Conservation (phyloP, 2,797 vertebrate genomes). For the Masticophis lateralis region DNA sequence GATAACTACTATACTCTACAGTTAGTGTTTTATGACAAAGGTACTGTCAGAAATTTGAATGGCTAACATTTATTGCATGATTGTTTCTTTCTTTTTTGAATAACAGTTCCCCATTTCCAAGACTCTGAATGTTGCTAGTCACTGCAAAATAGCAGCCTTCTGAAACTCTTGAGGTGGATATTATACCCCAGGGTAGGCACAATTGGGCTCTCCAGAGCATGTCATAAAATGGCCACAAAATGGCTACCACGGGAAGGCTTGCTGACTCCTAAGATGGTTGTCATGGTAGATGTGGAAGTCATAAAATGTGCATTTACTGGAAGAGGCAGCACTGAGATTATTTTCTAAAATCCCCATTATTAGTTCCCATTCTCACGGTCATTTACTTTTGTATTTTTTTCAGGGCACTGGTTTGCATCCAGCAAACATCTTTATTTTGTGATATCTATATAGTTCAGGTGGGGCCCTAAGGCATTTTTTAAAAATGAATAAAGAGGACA, state of each 20-base stretch:
- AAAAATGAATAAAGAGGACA: background rate
- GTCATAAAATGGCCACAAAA: background rate
- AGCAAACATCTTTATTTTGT: background rate
- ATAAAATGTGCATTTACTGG: background rate
- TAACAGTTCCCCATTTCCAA: background rate
- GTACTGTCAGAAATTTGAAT: slow-evolving; percentile 6
- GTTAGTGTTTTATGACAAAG: background rate
- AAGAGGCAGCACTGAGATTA: background rate
- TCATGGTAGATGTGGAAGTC: background rate
- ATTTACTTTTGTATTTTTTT: background rate
- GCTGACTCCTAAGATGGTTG: background rate
- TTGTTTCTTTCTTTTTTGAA: background rate
- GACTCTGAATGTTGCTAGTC: background rate
- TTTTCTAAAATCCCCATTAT: background rate
- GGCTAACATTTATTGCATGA: background rate
- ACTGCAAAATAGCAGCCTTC: background rate
- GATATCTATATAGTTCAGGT: background rate
- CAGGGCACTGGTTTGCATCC: background rate
- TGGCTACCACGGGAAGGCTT: background rate
- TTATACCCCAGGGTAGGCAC: background rate
- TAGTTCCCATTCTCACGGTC: background rate
- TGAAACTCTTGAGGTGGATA: background rate
- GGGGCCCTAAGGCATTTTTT: background rate
- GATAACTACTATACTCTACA: background rate
- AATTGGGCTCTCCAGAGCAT: background rate